Percentiles rank a stretch among this genome's conserved stretches.
Conservation (phyloP, 2,888 invertebrate species). For the Apodemia duryi region DNA sequence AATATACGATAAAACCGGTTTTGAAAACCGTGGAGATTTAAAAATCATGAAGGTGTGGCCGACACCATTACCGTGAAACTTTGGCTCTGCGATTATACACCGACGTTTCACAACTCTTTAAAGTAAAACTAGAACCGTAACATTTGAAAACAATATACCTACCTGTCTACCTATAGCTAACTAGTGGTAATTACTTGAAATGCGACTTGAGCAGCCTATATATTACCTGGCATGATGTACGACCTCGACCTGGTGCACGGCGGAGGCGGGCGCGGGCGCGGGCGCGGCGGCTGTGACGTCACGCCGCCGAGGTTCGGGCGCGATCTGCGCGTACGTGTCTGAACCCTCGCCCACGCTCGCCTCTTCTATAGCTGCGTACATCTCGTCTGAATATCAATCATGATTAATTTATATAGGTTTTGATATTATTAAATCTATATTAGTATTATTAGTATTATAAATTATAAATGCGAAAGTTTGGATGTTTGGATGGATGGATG, state of each 20-base stretch:
- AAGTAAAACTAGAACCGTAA: not conserved
- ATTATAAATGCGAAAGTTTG: no score
- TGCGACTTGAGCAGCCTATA: not conserved
- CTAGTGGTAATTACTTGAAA: not conserved
- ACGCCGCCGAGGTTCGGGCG: constrained; percentile 51
- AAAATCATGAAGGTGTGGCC: constrained; percentile 5
- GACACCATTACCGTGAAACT: not conserved
- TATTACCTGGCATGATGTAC: constrained; percentile 44
- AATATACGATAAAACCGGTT: constrained; percentile 5
- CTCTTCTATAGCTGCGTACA: constrained; percentile 94
- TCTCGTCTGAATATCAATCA: constrained; percentile 82
- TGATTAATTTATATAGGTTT: no score
- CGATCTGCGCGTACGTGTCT: constrained; percentile 93
- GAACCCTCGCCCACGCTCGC: constrained; percentile 85
- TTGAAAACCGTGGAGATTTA: not conserved
- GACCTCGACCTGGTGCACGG: constrained; percentile 36
- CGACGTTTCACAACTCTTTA: not conserved
- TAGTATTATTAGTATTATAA: no score
- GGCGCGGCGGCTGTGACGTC: constrained; percentile 26
- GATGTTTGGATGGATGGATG: no score
- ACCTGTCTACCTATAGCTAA: not conserved
- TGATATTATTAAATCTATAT: no score
- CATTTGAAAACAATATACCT: not conserved
- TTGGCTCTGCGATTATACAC: not conserved
- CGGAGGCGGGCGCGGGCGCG: constrained; percentile 24